Base-by-base conservation (phyloP, 1,140 invertebrate species). In the Heliconius eleuchia region DNA sequence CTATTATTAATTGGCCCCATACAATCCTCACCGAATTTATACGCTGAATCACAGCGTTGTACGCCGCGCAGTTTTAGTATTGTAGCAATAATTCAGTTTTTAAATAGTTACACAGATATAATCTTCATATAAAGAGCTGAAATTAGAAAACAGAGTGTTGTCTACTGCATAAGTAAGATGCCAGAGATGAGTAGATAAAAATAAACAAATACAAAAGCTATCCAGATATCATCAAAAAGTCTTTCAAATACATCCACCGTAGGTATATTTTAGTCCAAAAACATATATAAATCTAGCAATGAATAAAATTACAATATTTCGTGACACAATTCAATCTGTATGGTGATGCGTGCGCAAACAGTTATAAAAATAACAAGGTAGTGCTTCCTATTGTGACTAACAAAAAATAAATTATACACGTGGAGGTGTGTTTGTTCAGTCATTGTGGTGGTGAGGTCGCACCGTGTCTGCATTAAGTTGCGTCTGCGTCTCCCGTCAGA, bases 271-370 rank as follows among this genome's bases (percentile, higher is more conserved):
- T 66, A 30, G 60, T 66, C 60, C 13, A 66, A 66, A 66, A 66
- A 60, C 60, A 66, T 27, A 66, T 66, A 66, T 66, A 66, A 66
- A 66, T 66, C 60, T 66, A 66, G 60, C 60, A 66, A 66, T 66
- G 60, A 66, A 66, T 66, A 66, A 66, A 66, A 66, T 66, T 66
- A 66, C 60, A 66, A 66, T 66, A 66, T 66, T 66, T 66, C 60
- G 60, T 66, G 11, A 66, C 60, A 27, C 60, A 66, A 66, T 66
- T 66, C 60, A 66, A 66, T 66, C 60, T 66, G 60, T 66, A 66
- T 66, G 60, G 60, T 66, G 60, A 66, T 66, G 60, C 60, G 60
- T 66, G 60, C 27, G 60, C 60, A 30, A 66, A 66, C 60, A 30
- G 60, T 66, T 66, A 66, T 66, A 66, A 66, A 66, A 66, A 30